Conservation (phyloP, 1,140 invertebrate genomes). For the Alviniconcha marisindica region DNA sequence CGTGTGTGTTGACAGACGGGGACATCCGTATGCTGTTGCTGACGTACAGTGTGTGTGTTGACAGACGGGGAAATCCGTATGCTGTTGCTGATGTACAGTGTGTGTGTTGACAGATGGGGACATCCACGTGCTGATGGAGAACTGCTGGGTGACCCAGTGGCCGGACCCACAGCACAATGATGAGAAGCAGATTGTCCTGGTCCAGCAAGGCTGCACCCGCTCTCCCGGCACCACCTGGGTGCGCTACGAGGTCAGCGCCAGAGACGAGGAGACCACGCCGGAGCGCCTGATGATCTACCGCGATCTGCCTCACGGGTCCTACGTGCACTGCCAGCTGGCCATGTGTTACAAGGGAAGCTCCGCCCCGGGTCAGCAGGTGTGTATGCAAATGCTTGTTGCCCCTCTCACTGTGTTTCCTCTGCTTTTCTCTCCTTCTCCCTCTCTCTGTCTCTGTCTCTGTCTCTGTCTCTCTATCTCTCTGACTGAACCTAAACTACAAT, state of each 20-base stretch:
- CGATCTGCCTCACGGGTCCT: slow-evolving; percentile 4
- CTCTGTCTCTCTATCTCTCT: too few relatives aligned
- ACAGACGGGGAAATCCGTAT: too few relatives aligned
- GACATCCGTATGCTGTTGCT: too few relatives aligned
- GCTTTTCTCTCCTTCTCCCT: too few relatives aligned
- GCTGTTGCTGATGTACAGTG: too few relatives aligned
- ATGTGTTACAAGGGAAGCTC: neutral
- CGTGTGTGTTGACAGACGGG: too few relatives aligned
- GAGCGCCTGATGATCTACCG: slow-evolving; percentile 17
- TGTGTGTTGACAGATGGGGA: slow-evolving; percentile 32
- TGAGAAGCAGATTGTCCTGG: neutral
- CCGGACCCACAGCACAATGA: neutral
- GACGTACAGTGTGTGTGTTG: too few relatives aligned
- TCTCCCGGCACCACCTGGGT: neutral
- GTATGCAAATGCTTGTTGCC: too few relatives aligned
- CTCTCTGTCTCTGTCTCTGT: too few relatives aligned
- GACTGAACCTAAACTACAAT: too few relatives aligned
- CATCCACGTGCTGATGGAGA: slow-evolving; percentile 42
- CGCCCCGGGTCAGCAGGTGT: too few relatives aligned
- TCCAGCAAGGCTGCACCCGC: slow-evolving; percentile 22
- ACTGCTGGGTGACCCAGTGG: slow-evolving; percentile 47
- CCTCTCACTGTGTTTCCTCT: too few relatives aligned
- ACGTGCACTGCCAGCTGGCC: slow-evolving; percentile 47
- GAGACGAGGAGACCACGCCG: neutral
- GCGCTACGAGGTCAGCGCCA: neutral